These are phyloP conservation scores for Pimephales promelas DNA, from an alignment of 2,113 vertebrate genomes.

Conservation along the genomic window DNA sequence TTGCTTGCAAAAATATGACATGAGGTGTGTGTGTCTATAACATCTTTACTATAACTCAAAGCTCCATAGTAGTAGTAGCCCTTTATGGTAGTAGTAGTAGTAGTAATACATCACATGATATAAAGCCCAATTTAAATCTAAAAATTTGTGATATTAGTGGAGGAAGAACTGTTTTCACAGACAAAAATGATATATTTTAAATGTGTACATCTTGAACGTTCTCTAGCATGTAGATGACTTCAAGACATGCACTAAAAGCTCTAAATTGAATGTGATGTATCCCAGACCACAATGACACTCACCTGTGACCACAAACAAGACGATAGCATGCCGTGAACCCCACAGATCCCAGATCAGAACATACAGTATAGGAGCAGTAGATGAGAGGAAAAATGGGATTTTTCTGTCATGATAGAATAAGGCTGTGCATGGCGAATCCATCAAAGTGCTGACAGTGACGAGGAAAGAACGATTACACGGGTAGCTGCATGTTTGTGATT, in stretches of 20 bases:
- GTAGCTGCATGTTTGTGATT: slow-evolving; percentile 21
- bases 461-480: slow-evolving; percentile 25
- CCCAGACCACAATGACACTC: background rate
- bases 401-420: background rate
- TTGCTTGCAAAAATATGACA: background rate
- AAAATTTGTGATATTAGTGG: background rate
- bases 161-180: background rate
- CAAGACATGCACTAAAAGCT: background rate
- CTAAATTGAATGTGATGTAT: background rate
- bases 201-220: background rate
- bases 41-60: background rate
- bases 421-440: slow-evolving; percentile 10
- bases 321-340: background rate
- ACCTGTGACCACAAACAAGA: slow-evolving; percentile 1
- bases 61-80: too few relatives aligned
- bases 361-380: background rate
- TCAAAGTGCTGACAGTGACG: background rate
- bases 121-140: background rate
- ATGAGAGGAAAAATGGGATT: background rate
- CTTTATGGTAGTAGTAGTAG: too few relatives aligned
- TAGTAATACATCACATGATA: too few relatives aligned
- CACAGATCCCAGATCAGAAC: background rate
- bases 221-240: background rate
- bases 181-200: background rate
- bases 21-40: background rate